Evolutionary conservation across 2,113 vertebrate genomes (phyloP).

Genomic region (Arvicanthis niloticus): DNA sequence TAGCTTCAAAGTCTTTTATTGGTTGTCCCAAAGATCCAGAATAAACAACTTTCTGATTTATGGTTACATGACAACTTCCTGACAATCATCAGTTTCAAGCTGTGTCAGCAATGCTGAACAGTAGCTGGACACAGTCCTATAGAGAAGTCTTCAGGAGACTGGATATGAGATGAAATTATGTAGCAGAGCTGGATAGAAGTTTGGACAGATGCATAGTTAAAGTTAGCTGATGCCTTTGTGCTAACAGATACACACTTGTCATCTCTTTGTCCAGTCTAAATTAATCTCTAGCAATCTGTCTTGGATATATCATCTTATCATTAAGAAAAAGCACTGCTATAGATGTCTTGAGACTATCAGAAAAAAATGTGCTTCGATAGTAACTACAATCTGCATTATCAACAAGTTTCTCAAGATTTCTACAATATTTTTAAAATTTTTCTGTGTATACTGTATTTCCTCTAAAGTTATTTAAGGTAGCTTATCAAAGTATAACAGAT

Average conservation of each 20-base stretch:
- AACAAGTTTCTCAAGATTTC: background rate
- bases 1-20: background rate
- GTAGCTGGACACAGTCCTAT: background rate
- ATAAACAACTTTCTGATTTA: background rate
- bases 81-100: background rate
- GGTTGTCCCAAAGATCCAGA: background rate
- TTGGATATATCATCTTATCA: background rate
- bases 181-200: background rate
- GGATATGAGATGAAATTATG: background rate
- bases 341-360: slow-evolving; percentile 15
- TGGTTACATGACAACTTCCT: background rate
- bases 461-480: background rate
- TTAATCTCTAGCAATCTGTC: background rate
- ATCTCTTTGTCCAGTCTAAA: background rate
- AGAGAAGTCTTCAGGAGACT: background rate
- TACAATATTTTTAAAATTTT: background rate
- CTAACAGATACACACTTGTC: background rate
- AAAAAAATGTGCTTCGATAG: background rate
- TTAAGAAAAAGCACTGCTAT: slow-evolving; percentile 6
- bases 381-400: background rate
- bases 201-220: background rate
- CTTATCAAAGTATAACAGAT: background rate
- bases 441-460: background rate
- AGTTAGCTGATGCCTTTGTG: background rate
- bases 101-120: background rate